These are phyloP conservation scores for Lucilia sericata DNA, from an alignment of 1,140 invertebrate species.

Conservation along the genomic window DNA sequence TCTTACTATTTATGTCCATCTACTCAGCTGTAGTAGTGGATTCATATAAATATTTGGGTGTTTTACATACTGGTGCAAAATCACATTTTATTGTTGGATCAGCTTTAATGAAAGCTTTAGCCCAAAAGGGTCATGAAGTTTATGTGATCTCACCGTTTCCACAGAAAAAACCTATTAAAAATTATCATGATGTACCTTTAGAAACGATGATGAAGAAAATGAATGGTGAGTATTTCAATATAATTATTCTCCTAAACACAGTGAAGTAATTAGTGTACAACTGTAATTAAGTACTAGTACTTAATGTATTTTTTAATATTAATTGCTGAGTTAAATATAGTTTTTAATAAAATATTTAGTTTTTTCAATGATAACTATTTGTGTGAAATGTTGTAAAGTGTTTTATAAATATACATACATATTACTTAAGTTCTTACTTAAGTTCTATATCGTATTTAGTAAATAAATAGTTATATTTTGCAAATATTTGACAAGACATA, in stretches of 20 bases:
- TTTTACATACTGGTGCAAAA: conserved; percentile 69
- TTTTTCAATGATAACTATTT: too few relatives aligned
- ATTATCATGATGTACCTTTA: conserved; percentile 70
- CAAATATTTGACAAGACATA: too few relatives aligned
- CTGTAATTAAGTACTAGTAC: too few relatives aligned
- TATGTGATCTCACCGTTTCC: conserved; percentile 71
- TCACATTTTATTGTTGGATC: conserved; percentile 74
- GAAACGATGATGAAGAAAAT: conserved; percentile 48
- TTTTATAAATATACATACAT: too few relatives aligned
- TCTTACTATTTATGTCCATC: not conserved
- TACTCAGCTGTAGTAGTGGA: conserved; percentile 14
- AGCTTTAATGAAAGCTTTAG: conserved; percentile 70
- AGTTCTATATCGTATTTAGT: too few relatives aligned
- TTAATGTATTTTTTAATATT: too few relatives aligned
- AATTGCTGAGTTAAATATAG: too few relatives aligned
- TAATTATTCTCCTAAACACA: not conserved
- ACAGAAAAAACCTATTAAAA: conserved; percentile 67
- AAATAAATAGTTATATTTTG: too few relatives aligned
- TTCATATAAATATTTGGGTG: conserved; percentile 62
- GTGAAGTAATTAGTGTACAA: too few relatives aligned
- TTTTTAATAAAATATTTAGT: too few relatives aligned
- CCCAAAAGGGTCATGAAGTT: conserved; percentile 71
- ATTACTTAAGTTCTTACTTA: too few relatives aligned
- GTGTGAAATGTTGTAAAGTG: too few relatives aligned
- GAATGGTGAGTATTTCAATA: conserved; percentile 50